Conservation (phyloP, 2,113 vertebrate species). For the Rhinolophus sinicus region DNA sequence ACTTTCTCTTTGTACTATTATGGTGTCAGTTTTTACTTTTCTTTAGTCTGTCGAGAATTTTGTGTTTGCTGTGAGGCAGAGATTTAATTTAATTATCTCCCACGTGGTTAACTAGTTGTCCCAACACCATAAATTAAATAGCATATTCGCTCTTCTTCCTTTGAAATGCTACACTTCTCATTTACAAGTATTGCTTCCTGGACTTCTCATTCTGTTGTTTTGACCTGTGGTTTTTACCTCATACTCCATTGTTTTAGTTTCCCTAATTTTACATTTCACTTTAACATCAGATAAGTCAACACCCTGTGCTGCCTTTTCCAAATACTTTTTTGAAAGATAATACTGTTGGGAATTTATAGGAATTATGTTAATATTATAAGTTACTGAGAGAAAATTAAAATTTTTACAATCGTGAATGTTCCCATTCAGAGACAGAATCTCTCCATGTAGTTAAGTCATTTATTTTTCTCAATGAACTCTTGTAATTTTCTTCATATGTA, state of each 20-base stretch:
- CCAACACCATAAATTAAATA: neutral
- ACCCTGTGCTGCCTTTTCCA: neutral
- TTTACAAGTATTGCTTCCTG: neutral
- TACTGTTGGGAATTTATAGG: neutral
- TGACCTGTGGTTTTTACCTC: neutral
- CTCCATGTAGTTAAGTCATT: no score
- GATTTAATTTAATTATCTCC: conserved; percentile 9
- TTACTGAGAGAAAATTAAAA: neutral
- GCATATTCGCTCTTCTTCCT: neutral
- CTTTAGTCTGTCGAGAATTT: neutral
- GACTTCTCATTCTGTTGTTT: neutral
- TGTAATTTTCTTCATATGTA: no score
- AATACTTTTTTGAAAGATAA: neutral
- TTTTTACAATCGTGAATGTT: neutral
- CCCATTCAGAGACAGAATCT: no score
- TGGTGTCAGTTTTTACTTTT: neutral
- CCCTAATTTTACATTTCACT: neutral
- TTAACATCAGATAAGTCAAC: neutral
- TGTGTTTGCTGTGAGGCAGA: conserved; percentile 13
- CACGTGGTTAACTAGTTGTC: neutral
- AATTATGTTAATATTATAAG: neutral
- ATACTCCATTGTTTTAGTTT: neutral
- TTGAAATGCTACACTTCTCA: neutral
- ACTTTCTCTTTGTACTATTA: neutral
- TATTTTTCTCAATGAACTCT: no score